Conservation (phyloP, 2,797 vertebrate genomes). For the Prionace glauca region DNA sequence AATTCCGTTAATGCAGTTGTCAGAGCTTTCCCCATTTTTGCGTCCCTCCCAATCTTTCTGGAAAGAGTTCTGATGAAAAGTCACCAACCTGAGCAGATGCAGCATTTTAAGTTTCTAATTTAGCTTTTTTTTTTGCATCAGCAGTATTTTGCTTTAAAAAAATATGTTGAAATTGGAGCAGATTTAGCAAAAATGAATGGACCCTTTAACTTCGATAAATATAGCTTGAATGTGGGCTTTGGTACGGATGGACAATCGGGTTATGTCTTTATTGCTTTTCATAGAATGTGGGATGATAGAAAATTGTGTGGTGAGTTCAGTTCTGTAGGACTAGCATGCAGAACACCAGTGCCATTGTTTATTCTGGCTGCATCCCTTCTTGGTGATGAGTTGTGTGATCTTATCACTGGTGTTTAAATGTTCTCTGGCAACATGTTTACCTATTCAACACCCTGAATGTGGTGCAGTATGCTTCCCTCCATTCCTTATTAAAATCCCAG, state of each 20-base stretch:
- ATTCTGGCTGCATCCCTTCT: not conserved
- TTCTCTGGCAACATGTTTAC: not conserved
- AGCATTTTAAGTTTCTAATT: not conserved
- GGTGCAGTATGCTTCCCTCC: not conserved
- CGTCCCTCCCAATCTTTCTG: no score
- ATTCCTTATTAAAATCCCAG: not conserved
- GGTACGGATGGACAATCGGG: not conserved
- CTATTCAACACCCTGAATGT: not conserved
- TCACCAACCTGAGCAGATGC: not conserved
- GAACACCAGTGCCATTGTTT: not conserved
- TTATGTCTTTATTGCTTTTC: not conserved
- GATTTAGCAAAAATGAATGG: not conserved
- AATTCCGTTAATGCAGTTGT: not conserved
- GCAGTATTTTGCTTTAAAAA: not conserved
- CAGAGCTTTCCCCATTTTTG: not conserved
- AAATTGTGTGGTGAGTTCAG: not conserved
- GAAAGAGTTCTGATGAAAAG: not conserved
- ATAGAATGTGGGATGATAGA: not conserved
- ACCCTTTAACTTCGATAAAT: not conserved
- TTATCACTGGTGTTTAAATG: not conserved
- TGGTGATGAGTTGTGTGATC: not conserved
- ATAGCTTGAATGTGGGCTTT: not conserved
- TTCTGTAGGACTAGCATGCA: not conserved
- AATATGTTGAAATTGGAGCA: not conserved
- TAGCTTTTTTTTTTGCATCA: not conserved